A percentile compares a stretch with the other conserved stretches of the same genome.
Evolutionary conservation across 1,140 invertebrate species (phyloP).

Genomic region (Dreissena polymorpha): DNA sequence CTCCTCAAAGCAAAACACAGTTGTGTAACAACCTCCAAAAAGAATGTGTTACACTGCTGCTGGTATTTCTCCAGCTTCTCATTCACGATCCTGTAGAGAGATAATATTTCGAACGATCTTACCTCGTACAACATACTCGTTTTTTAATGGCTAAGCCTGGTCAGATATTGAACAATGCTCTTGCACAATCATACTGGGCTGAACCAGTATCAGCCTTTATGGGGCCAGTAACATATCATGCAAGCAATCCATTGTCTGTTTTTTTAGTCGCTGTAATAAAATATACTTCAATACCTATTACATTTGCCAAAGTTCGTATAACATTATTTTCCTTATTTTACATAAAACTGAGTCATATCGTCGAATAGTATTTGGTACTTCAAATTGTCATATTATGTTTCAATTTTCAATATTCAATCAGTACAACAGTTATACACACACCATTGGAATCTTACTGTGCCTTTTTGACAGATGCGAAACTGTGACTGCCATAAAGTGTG

Average conservation of each 20-base stretch:
- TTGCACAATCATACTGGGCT: not conserved
- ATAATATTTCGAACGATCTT: not conserved
- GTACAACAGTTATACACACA: too few species aligned
- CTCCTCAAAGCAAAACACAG: slow-evolving; percentile 68
- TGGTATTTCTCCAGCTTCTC: slow-evolving; percentile 55
- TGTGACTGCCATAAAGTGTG: slow-evolving; percentile 25
- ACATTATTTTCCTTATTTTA: too few species aligned
- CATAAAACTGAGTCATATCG: too few species aligned
- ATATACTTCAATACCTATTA: too few species aligned
- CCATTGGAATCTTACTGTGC: slow-evolving; percentile 9
- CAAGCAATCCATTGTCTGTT: not conserved
- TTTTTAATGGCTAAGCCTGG: not conserved
- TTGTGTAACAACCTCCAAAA: slow-evolving; percentile 72
- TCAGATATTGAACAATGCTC: not conserved
- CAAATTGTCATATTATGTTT: too few species aligned
- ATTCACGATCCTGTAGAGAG: not conserved
- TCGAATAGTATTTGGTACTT: too few species aligned
- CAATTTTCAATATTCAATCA: too few species aligned
- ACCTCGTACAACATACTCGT: too few species aligned
- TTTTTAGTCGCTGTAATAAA: not conserved
- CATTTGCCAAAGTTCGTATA: too few species aligned
- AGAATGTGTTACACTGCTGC: slow-evolving; percentile 69
- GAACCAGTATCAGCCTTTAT: not conserved
- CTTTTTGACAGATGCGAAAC: slow-evolving; percentile 23
- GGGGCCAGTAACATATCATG: not conserved